Base-by-base conservation (phyloP, 2,888 invertebrate species). In the Oscheius sp. region DNA sequence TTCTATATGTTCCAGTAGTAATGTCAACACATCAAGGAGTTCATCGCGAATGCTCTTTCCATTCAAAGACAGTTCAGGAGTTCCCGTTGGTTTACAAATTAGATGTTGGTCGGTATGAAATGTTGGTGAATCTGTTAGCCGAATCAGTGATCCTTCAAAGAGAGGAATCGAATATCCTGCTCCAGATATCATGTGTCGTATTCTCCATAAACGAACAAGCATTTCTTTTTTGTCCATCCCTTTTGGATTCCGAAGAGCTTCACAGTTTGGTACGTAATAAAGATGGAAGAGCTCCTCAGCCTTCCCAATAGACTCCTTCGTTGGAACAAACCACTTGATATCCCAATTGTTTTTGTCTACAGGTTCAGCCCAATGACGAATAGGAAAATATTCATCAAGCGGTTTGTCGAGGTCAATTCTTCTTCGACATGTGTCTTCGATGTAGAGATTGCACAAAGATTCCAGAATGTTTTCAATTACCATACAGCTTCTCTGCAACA, bases 331-430 rank as follows among this genome's bases (percentile, higher is more conserved):
- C 93, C 93, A 94, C 44, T 90, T 88, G 22, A 93, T 88, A 6
- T 90, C 88, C 20, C 92, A 88, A 28, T 91, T 89, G 65, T 91
- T 88, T 22, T 92, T 86, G 77, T 91, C 88, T 20, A 91, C 90
- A 0, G 91, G 89, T 69, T 89, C 89, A 0, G 93, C 94, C 95
- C 95, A 95, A 77, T 93, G 91, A 87, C 89, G 85, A 62, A 93
- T 89, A 9, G 92, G 91, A 49, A 93, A 88, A 88, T 91, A 91
- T 67, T 91, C 90, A 68, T 90, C 89, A 0, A 92, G 89, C 0
- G 91, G 91, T 41, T 89, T 88, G 22, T 90, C 90, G 80, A 90
- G 91, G 71, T 28, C 17, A 3, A 14, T 20, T 5, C 67, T 32
- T n/a, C 41, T 17, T 2, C 50, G 49, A 47, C 54, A 54, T 14